These are phyloP conservation scores for Heteractis magnifica DNA, from an alignment of 92 coral and sea anemone species.

Conservation along the genomic window DNA sequence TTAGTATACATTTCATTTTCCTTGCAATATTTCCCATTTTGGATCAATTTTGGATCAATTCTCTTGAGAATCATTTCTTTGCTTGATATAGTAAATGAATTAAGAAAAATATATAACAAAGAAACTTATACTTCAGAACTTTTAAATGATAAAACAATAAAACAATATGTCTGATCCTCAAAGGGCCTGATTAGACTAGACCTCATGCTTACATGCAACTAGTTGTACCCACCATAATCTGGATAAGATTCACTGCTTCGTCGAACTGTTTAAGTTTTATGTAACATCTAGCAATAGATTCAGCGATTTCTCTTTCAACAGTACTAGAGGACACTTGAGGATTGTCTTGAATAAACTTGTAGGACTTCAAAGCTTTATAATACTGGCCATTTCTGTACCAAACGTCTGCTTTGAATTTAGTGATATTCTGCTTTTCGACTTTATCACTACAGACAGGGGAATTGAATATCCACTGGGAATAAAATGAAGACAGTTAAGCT, in stretches of 20 bases:
- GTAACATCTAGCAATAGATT: conserved; percentile 63
- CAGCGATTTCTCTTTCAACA: conserved; percentile 65
- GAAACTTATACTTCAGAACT: no score
- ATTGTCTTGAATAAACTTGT: conserved; percentile 15
- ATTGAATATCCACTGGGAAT: conserved; percentile 59
- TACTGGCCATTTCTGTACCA: conserved; percentile 42
- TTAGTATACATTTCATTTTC: no score
- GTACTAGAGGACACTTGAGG: conserved; percentile 28
- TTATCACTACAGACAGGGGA: conserved; percentile 27
- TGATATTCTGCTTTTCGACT: conserved; percentile 47
- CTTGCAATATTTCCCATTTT: no score
- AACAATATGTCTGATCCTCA: no score
- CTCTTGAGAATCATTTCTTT: no score
- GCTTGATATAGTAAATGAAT: no score
- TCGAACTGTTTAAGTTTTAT: conserved; percentile 53
- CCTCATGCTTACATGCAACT: not conserved
- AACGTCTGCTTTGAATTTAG: conserved; percentile 68
- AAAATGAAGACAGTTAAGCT: not conserved
- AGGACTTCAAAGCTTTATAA: conserved; percentile 36
- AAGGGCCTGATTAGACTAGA: no score
- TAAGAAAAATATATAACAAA: no score
- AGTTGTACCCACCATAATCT: conserved; percentile 13
- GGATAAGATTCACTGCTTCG: conserved; percentile 39
- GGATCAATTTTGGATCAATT: no score
- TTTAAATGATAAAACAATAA: no score